Evolutionary conservation across 2,888 invertebrate species (phyloP), one percentile per base, ranked within the genome.

Genomic region (Nomada fabriciana): DNA sequence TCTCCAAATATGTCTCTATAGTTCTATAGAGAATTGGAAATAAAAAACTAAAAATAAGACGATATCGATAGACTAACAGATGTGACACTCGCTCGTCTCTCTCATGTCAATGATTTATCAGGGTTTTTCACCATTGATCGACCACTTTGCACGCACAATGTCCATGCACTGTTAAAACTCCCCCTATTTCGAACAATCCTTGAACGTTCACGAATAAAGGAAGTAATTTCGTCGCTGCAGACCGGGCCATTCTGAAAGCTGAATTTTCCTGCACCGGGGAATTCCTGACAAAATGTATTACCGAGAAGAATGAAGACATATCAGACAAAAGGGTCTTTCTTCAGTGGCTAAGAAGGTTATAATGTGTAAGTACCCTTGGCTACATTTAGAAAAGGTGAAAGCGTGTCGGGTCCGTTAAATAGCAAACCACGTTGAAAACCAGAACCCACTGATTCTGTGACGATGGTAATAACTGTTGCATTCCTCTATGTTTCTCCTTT

Each of bases 351-450:
- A 57, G 63, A 42, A 43, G 55, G 63, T 55, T 55, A 50, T 76
- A 76, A 76, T 73, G 73, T 63, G 73, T 63, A 76, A 76, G 61
- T 72, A 76, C 72, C 43, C 53, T n/a, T n/a, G 52, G 61, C 47
- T 72, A 55, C 53, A 55, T 70, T 55, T 52, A 63, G 60, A 25
- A 75, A 70, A 60, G 61, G 71, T 47, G 71, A 43, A 50, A 73
- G 57, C 76, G 73, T 73, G 73, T 47, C 60, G 73, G 73, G 57
- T 55, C 76, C 23, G 55, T 73, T 76, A 76, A 76, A 76, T 76
- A 74, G 74, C 73, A 61, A 73, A 47, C 29, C 72, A 63, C 36
- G 61, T 76, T 76, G 47, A 76, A 63, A 55, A 43, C 60, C 25
- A 20, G 52, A 52, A 61, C 29, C 60, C 43, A 43, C 73, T 73